Percentiles rank a stretch among this genome's conserved stretches.
Conservation (phyloP, 2,113 vertebrate genomes). For the Crotalus viridis region DNA sequence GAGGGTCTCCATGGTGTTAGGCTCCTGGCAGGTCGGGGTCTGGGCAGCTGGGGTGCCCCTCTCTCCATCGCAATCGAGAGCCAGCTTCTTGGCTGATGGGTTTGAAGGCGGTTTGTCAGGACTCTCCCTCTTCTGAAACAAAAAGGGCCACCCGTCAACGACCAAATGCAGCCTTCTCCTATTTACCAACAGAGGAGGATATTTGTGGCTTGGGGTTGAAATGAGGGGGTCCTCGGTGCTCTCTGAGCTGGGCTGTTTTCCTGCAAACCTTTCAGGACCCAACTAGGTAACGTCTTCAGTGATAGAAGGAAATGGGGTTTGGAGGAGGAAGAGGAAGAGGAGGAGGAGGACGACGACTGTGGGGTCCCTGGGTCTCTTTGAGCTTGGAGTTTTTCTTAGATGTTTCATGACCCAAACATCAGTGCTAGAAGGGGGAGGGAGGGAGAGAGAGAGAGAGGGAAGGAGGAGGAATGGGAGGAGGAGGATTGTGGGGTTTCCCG, state of each 20-base stretch:
- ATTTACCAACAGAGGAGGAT: background rate
- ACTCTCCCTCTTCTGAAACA: constrained; percentile 20
- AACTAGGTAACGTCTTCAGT: background rate
- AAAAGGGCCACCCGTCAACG: background rate
- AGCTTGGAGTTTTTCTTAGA: background rate
- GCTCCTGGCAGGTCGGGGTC: background rate
- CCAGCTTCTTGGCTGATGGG: background rate
- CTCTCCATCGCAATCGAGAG: background rate
- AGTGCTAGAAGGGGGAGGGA: too few species aligned
- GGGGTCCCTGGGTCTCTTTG: background rate
- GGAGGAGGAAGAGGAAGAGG: background rate
- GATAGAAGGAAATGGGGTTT: too few species aligned
- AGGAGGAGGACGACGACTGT: background rate
- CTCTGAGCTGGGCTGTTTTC: background rate
- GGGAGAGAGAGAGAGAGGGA: too few species aligned
- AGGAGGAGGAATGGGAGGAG: too few species aligned
- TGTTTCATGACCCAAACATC: background rate
- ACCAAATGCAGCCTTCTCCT: background rate
- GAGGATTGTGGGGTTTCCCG: background rate
- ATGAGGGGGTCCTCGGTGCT: background rate
- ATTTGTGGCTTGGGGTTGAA: background rate
- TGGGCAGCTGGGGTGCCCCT: background rate
- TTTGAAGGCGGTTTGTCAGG: background rate
- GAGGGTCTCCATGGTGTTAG: background rate
- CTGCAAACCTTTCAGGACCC: background rate